phyloP scores from a whole-genome alignment of 1,140 invertebrate genomes.

The Ditylenchus dipsaci region DNA sequence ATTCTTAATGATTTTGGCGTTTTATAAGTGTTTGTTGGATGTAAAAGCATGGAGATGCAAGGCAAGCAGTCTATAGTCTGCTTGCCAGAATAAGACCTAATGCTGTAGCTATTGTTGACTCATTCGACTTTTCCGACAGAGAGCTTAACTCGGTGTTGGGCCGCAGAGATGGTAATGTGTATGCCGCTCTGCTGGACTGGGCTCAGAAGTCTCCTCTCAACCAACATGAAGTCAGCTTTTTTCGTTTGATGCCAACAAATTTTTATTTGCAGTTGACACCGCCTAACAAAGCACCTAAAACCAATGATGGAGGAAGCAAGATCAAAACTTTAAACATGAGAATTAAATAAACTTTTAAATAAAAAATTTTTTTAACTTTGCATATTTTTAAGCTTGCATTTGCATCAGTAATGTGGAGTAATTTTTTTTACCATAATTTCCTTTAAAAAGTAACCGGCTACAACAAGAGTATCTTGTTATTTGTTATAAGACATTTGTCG shows the following conservation, averaged over 20 bases:
- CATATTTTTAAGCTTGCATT: constrained; percentile 2
- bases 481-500: too few relatives aligned
- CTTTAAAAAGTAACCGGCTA: too few relatives aligned
- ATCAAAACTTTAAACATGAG: constrained; percentile 31
- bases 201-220: constrained; percentile 82
- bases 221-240: constrained; percentile 63
- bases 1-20: too few relatives aligned
- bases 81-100: constrained; percentile 73
- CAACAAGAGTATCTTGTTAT: too few relatives aligned
- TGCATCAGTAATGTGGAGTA: too few relatives aligned
- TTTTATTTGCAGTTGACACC: constrained; percentile 21
- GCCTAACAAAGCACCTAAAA: constrained; percentile 41
- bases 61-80: constrained; percentile 66
- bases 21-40: too few relatives aligned
- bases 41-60: constrained; percentile 28
- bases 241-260: not conserved
- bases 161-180: constrained; percentile 83
- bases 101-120: constrained; percentile 82
- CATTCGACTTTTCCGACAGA: constrained; percentile 80
- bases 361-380: not conserved
- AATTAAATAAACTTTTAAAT: not conserved
- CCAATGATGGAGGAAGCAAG: constrained; percentile 47
- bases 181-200: constrained; percentile 77
- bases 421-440: too few relatives aligned
- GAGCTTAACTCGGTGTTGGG: constrained; percentile 77